Conservation (phyloP, 2,888 invertebrate genomes). For the Suillia variegata region DNA sequence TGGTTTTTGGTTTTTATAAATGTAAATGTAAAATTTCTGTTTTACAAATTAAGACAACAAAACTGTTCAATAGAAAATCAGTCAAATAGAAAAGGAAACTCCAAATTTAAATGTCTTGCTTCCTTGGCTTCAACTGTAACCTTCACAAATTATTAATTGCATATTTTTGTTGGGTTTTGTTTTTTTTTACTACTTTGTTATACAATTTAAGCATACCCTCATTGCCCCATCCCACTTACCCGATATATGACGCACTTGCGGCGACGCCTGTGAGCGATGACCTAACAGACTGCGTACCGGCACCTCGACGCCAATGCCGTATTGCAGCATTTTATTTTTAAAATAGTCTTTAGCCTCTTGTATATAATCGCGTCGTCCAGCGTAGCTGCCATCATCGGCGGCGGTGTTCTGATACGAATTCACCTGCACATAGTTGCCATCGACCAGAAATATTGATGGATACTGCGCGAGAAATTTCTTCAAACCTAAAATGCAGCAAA, state of each 20-base stretch:
- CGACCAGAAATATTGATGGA: constrained; percentile 93
- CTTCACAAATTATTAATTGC: too few relatives aligned
- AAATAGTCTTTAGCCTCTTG: constrained; percentile 98
- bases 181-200: too few relatives aligned
- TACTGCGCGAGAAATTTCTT: constrained; percentile 96
- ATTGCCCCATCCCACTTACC: constrained; percentile 63
- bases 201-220: neutral
- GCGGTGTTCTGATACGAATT: constrained; percentile 77
- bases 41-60: too few relatives aligned
- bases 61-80: too few relatives aligned
- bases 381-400: constrained; percentile 64
- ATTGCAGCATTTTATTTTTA: constrained; percentile 90
- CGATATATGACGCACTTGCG: constrained; percentile 95
- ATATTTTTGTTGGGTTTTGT: neutral
- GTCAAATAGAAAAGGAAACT: neutral
- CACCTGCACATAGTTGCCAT: constrained; percentile 88
- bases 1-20: too few relatives aligned
- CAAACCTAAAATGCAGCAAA: constrained; percentile 67
- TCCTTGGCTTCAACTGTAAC: neutral
- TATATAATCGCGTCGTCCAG: constrained; percentile 85
- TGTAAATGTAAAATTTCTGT: too few relatives aligned
- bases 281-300: constrained; percentile 96
- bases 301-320: constrained; percentile 94
- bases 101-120: neutral
- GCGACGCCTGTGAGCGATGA: constrained; percentile 94